Evolutionary conservation across 2,888 invertebrate genomes (phyloP).

Genomic region (Vesta saturnalis): DNA sequence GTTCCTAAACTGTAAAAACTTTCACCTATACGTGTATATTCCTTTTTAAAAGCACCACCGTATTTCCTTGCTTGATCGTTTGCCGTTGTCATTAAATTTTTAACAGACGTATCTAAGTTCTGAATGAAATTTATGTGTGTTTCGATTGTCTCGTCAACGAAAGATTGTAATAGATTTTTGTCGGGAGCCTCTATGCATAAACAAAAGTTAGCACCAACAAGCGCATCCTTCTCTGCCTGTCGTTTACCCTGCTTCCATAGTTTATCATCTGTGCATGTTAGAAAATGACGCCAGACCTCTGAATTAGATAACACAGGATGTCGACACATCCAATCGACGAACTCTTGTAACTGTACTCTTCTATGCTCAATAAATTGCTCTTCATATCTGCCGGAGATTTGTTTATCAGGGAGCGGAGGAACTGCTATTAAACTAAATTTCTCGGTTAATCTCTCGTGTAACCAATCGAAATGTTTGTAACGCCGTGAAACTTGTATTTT

Average conservation of each 20-base stretch:
- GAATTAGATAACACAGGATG: slow-evolving; percentile 94
- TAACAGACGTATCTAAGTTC: slow-evolving; percentile 88
- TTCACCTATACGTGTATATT: slow-evolving; percentile 90
- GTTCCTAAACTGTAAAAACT: slow-evolving; percentile 86
- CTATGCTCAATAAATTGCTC: slow-evolving; percentile 97
- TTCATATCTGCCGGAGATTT: slow-evolving; percentile 96
- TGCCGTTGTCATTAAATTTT: slow-evolving; percentile 81
- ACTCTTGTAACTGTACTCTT: slow-evolving; percentile 92
- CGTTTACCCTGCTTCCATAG: slow-evolving; percentile 97
- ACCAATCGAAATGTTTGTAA: slow-evolving; percentile 99
- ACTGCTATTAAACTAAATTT: slow-evolving; percentile 96
- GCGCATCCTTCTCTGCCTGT: slow-evolving; percentile 92
- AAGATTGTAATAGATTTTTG: slow-evolving; percentile 76
- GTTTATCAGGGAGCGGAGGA: slow-evolving; percentile 97
- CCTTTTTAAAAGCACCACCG: slow-evolving; percentile 85
- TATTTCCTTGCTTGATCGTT: slow-evolving; percentile 89
- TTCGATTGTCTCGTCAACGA: slow-evolving; percentile 85
- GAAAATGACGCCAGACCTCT: slow-evolving; percentile 96
- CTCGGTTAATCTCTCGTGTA: slow-evolving; percentile 91
- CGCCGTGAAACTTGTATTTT: slow-evolving; percentile 92
- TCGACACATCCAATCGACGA: slow-evolving; percentile 95
- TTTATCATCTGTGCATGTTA: slow-evolving; percentile 97
- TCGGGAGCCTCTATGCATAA: slow-evolving; percentile 88
- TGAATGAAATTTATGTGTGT: slow-evolving; percentile 84
- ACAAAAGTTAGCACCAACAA: slow-evolving; percentile 91